These are phyloP conservation scores for Athalia rosae DNA, from an alignment of 2,888 invertebrate species.

Conservation along the genomic window DNA sequence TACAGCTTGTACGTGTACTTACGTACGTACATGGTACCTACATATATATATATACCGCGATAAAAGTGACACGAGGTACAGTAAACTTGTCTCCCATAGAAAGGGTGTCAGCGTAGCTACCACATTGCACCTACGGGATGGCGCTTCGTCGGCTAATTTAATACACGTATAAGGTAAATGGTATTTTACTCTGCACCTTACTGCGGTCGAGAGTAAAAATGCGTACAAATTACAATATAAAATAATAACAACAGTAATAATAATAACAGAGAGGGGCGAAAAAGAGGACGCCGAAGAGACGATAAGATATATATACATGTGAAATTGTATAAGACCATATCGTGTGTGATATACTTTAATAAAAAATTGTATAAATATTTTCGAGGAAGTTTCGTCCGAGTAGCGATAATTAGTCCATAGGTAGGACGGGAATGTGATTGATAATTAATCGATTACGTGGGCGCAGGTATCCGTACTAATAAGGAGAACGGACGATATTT, in stretches of 20 bases:
- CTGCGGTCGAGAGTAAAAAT: neutral
- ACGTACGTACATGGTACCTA: neutral
- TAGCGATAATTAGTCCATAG: too few species aligned
- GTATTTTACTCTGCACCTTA: too few species aligned
- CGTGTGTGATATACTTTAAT: too few species aligned
- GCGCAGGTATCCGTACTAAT: neutral
- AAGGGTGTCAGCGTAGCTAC: conserved; percentile 30
- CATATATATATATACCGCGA: neutral
- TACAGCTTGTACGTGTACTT: neutral
- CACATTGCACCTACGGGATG: too few species aligned
- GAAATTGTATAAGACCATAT: too few species aligned
- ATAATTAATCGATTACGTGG: neutral
- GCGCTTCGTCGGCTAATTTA: conserved; percentile 2
- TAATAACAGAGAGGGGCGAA: neutral
- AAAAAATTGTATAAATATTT: too few species aligned
- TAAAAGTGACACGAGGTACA: conserved; percentile 2
- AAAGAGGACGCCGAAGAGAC: conserved; percentile 23
- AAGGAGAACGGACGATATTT: neutral
- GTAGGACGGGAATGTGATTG: neutral
- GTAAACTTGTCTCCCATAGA: conserved; percentile 23
- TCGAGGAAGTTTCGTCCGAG: too few species aligned
- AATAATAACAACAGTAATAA: neutral
- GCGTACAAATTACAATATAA: neutral
- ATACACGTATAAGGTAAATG: neutral
- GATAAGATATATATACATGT: neutral